Conservation (phyloP, 2,113 vertebrate species). For the Ceyx margarethae region DNA sequence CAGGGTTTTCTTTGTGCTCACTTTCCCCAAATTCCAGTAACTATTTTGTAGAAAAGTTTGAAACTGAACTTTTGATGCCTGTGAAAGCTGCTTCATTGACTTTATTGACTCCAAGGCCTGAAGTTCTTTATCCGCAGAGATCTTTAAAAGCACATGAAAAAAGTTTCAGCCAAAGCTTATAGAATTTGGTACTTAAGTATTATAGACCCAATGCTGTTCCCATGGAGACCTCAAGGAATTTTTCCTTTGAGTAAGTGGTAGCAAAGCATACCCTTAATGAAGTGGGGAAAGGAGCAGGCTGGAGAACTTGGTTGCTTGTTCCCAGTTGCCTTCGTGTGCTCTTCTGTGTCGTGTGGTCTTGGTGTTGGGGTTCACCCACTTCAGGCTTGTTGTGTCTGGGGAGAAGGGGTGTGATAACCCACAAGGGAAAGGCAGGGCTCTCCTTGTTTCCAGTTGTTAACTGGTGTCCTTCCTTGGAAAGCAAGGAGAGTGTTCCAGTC, state of each 20-base stretch:
- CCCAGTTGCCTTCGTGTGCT: background rate
- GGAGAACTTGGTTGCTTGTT: background rate
- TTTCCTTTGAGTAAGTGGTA: conserved; percentile 42
- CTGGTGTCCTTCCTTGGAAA: no score
- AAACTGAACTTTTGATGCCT: conserved; percentile 51
- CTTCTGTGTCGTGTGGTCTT: background rate
- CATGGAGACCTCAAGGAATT: conserved; percentile 51
- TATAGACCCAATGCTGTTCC: conserved; percentile 37
- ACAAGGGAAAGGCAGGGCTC: no score
- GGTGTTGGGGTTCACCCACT: no score
- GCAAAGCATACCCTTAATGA: conserved; percentile 21
- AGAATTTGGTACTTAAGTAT: conserved; percentile 57
- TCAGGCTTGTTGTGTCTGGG: no score
- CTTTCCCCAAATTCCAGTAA: conserved; percentile 49
- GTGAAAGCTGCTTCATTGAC: conserved; percentile 51
- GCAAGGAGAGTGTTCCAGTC: no score
- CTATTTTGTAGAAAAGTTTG: conserved; percentile 40
- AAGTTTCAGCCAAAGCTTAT: conserved; percentile 48
- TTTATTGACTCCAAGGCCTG: conserved; percentile 37
- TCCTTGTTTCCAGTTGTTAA: no score
- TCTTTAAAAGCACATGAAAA: conserved; percentile 54
- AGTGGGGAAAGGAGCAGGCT: background rate
- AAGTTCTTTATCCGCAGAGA: conserved; percentile 28
- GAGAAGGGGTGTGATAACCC: no score
- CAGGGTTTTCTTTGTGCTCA: conserved; percentile 54